Evolutionary conservation across 2,113 vertebrate species (phyloP).

Genomic region (Hymenochirus boettgeri): DNA sequence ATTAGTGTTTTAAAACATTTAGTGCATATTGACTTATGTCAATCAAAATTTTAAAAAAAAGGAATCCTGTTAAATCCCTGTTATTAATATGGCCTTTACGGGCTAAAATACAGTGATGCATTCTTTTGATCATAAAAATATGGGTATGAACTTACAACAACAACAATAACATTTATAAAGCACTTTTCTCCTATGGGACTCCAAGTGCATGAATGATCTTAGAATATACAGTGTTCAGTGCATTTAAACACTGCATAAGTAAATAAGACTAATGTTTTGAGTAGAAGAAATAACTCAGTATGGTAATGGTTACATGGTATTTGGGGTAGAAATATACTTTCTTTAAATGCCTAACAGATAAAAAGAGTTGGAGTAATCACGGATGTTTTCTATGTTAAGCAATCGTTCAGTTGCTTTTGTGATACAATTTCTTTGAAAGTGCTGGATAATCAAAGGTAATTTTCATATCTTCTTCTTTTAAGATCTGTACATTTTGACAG

Average conservation of each 20-base stretch:
- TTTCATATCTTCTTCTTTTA: neutral
- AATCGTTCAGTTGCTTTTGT: slow-evolving; percentile 1
- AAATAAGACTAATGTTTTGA: neutral
- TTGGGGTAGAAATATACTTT: neutral
- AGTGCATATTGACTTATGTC: too few species aligned
- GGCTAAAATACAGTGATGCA: neutral
- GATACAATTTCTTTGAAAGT: slow-evolving; percentile 1
- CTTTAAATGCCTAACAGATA: neutral
- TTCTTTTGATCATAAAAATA: neutral
- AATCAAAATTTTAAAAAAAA: too few species aligned
- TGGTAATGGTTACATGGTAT: neutral
- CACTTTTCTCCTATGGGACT: too few species aligned
- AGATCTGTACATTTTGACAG: too few species aligned
- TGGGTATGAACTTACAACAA: neutral
- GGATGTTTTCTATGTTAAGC: neutral
- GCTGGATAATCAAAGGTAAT: neutral
- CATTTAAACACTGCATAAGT: neutral
- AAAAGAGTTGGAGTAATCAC: neutral
- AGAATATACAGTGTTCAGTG: too few species aligned
- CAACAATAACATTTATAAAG: too few species aligned
- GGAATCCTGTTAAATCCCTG: too few species aligned
- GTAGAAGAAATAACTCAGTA: neutral
- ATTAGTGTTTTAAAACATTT: too few species aligned
- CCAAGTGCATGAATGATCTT: too few species aligned
- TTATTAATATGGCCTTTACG: too few species aligned